Conservation (phyloP, 37 sponge, comb jelly and placozoan species). For the Lycopodina hypogea region DNA sequence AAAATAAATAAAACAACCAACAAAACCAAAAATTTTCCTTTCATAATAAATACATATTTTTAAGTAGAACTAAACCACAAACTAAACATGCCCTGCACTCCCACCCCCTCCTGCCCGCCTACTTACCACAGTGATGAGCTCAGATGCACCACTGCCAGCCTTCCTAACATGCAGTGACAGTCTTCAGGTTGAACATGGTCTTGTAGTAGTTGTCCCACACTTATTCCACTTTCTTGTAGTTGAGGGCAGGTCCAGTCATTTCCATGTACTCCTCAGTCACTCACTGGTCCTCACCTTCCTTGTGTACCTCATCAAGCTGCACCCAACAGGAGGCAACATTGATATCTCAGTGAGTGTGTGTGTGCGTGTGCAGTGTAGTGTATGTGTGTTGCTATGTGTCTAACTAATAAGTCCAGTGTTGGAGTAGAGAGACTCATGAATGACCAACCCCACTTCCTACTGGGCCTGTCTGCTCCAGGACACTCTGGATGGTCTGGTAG, state of each 20-base stretch:
- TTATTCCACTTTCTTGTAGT: not conserved
- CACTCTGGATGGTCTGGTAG: too few relatives aligned
- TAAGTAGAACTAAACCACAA: too few relatives aligned
- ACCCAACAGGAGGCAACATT: not conserved
- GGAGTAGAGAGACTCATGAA: too few relatives aligned
- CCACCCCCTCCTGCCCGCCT: not conserved
- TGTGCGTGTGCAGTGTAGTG: too few relatives aligned
- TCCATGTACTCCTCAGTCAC: not conserved
- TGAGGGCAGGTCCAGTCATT: not conserved
- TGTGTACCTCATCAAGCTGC: not conserved
- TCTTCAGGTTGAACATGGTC: not conserved
- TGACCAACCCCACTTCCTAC: too few relatives aligned
- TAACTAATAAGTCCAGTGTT: too few relatives aligned
- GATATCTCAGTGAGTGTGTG: too few relatives aligned
- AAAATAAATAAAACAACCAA: too few relatives aligned
- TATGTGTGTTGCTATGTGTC: too few relatives aligned
- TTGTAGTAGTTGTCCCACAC: slow-evolving; percentile 16
- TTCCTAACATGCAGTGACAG: not conserved
- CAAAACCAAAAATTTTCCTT: too few relatives aligned
- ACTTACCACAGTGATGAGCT: not conserved
- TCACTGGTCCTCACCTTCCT: not conserved
- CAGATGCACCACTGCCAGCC: not conserved
- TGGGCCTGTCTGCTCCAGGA: too few relatives aligned
- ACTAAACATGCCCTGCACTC: not conserved
- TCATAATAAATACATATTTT: too few relatives aligned